Evolutionary conservation across 2,888 invertebrate species (phyloP).

Genomic region (Lymantria dispar): DNA sequence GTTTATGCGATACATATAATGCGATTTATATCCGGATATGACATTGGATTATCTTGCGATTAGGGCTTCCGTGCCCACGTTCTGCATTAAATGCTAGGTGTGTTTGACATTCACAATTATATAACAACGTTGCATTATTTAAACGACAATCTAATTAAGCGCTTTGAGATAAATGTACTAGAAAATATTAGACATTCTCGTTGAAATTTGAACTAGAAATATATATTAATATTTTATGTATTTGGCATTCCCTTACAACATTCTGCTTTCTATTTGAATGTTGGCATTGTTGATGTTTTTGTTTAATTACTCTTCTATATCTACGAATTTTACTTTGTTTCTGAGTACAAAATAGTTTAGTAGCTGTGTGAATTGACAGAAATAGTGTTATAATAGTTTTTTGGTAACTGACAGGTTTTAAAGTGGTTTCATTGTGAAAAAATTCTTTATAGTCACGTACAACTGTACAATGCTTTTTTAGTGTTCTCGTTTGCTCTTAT

Average conservation of each 20-base stretch:
- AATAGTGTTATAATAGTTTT: too few relatives aligned
- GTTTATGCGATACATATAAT: constrained; percentile 19
- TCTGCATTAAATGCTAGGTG: background rate
- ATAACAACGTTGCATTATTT: background rate
- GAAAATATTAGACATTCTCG: background rate
- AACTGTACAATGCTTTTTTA: too few relatives aligned
- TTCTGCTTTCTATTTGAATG: too few relatives aligned
- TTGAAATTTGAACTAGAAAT: background rate
- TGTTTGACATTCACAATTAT: background rate
- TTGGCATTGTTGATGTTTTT: too few relatives aligned
- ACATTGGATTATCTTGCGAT: constrained; percentile 34
- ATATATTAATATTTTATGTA: background rate
- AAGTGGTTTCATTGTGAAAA: too few relatives aligned
- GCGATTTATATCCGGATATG: constrained; percentile 36
- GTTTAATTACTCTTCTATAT: too few relatives aligned
- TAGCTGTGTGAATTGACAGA: too few relatives aligned
- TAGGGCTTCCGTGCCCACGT: constrained; percentile 36
- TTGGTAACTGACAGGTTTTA: too few relatives aligned
- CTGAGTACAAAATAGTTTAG: too few relatives aligned
- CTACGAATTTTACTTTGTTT: too few relatives aligned
- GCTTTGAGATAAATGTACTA: background rate
- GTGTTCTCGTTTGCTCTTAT: too few relatives aligned
- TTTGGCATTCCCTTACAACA: background rate
- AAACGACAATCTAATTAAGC: background rate
- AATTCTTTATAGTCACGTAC: too few relatives aligned